phyloP scores from a whole-genome alignment of 2,797 vertebrate genomes.

The Urosaurus nigricauda region DNA sequence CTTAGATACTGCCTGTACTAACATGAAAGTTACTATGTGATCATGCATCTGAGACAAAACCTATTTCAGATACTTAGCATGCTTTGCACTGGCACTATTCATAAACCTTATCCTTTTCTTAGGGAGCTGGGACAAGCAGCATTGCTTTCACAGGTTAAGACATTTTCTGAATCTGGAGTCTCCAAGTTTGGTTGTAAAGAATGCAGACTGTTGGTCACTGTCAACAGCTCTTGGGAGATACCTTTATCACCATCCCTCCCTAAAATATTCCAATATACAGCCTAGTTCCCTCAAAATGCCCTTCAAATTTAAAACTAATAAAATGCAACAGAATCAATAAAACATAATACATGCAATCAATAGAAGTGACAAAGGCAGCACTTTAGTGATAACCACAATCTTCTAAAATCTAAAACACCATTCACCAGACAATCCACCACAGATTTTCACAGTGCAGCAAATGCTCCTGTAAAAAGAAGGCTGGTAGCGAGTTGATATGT shows the following conservation, averaged over 20 bases:
- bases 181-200: background rate
- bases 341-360: background rate
- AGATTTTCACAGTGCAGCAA: background rate
- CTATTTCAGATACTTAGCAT: background rate
- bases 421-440: background rate
- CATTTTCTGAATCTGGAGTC: background rate
- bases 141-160: background rate
- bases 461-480: background rate
- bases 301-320: slow-evolving; percentile 13
- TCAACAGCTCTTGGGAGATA: background rate
- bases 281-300: background rate
- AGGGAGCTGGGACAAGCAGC: background rate
- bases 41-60: background rate
- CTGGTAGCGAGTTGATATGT: background rate
- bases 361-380: background rate
- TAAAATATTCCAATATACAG: background rate
- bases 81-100: background rate
- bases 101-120: background rate
- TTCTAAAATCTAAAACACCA: background rate
- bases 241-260: too few relatives aligned
- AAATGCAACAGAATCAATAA: background rate
- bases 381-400: background rate
- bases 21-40: background rate
- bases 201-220: background rate
- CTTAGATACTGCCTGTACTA: background rate